Evolutionary conservation across 2,797 vertebrate genomes (phyloP).

Genomic region (Harpagifer antarcticus): DNA sequence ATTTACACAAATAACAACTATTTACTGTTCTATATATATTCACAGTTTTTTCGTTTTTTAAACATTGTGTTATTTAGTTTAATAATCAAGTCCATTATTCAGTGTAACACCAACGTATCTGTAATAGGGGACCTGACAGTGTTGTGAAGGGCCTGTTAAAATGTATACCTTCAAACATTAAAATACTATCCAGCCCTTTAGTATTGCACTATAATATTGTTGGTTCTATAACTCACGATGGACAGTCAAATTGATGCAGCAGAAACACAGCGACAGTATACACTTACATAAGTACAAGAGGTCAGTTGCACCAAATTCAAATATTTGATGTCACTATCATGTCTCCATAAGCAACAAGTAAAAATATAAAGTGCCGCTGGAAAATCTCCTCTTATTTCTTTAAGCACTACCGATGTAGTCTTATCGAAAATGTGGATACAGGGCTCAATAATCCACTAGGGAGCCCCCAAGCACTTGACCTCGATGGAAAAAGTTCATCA

Average conservation of each 20-base stretch:
- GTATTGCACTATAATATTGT: too few species aligned
- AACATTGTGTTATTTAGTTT: constrained; percentile 4
- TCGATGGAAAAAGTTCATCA: too few species aligned
- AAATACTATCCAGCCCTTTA: too few species aligned
- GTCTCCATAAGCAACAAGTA: not conserved
- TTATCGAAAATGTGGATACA: not conserved
- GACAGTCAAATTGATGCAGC: not conserved
- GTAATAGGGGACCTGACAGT: not conserved
- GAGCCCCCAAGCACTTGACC: too few species aligned
- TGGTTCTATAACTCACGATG: too few species aligned
- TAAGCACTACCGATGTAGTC: not conserved
- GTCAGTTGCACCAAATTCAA: not conserved
- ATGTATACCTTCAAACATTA: too few species aligned
- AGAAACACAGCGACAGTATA: not conserved
- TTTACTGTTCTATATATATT: not conserved
- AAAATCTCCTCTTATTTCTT: not conserved
- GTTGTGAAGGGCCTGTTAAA: too few species aligned
- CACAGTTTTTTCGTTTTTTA: too few species aligned
- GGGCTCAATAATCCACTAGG: not conserved
- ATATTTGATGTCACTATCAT: not conserved
- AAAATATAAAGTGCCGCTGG: not conserved
- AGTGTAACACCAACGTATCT: not conserved
- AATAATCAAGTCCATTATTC: constrained; percentile 1
- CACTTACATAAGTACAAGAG: not conserved
- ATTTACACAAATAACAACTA: constrained; percentile 1